Percentiles rank a stretch among this genome's conserved stretches.
Evolutionary conservation across 2,888 invertebrate genomes (phyloP).

Genomic region (Hydrotaea cyrtoneurina): DNA sequence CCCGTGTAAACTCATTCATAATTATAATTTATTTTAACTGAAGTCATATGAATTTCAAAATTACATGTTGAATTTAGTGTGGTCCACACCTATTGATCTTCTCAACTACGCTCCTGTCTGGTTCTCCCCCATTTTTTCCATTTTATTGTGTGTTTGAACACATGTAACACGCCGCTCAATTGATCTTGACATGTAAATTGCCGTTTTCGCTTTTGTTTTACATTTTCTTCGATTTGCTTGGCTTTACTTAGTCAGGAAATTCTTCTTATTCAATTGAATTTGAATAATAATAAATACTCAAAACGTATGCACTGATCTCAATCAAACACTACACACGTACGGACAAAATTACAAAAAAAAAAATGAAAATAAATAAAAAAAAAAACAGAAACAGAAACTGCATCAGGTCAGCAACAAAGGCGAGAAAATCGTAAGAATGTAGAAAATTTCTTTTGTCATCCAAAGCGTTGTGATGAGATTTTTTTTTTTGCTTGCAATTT

Average conservation of each 20-base stretch:
- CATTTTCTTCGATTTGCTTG: background rate
- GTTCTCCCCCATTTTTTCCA: background rate
- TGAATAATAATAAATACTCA: background rate
- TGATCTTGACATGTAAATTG: background rate
- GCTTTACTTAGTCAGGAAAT: constrained; percentile 43
- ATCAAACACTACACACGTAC: too few relatives aligned
- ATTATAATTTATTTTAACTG: too few relatives aligned
- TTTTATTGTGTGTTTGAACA: background rate
- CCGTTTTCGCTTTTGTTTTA: background rate
- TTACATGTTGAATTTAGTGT: too few relatives aligned
- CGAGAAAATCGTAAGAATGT: background rate
- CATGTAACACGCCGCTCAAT: background rate
- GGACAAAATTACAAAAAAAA: background rate
- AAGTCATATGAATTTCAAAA: too few relatives aligned
- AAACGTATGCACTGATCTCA: background rate
- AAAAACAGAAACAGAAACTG: background rate
- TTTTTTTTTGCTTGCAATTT: background rate
- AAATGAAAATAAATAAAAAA: background rate
- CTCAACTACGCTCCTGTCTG: background rate
- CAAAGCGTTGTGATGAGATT: background rate
- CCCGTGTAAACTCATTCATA: too few relatives aligned
- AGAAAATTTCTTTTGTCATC: constrained; percentile 3
- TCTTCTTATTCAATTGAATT: constrained; percentile 34
- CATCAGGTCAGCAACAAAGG: background rate
- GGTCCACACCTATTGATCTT: too few relatives aligned